These are phyloP conservation scores for Cyclura pinguis DNA, from an alignment of 2,797 vertebrate genomes.

Conservation along the genomic window DNA sequence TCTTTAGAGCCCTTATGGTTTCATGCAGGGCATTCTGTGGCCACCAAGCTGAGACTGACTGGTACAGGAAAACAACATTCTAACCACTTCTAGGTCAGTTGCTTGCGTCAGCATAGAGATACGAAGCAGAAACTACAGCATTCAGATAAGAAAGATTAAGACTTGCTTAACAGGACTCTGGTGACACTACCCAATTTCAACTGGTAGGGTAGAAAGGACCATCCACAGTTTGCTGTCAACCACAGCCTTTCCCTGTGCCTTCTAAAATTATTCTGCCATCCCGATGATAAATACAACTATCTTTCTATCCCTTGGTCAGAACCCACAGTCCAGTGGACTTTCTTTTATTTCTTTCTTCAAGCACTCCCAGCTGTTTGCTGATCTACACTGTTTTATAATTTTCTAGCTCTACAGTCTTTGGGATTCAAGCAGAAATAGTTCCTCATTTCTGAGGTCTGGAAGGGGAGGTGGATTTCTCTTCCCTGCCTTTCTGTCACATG, in stretches of 20 bases:
- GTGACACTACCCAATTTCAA: not conserved
- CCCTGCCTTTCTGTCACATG: too few species aligned
- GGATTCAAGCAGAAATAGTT: conserved; percentile 37
- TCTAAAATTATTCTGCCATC: not conserved
- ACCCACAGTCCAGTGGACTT: not conserved
- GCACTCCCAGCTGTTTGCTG: not conserved
- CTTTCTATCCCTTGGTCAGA: not conserved
- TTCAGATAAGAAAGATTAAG: conserved; percentile 18
- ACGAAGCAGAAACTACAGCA: conserved; percentile 1
- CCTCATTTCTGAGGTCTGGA: not conserved
- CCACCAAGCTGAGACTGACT: not conserved
- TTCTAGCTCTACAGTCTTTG: conserved; percentile 23
- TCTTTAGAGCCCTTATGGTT: not conserved
- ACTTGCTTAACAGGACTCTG: not conserved
- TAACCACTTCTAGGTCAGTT: not conserved
- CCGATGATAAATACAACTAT: not conserved
- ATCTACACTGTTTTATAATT: not conserved
- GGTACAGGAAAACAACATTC: conserved; percentile 22
- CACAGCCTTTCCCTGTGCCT: not conserved
- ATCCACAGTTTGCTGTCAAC: not conserved
- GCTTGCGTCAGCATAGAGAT: conserved; percentile 7
- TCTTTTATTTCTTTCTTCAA: conserved; percentile 12
- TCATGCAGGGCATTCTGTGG: not conserved
- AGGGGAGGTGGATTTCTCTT: not conserved
- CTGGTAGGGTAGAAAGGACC: not conserved